A percentile compares a stretch with the other conserved stretches of the same genome.
These are phyloP conservation scores for Hippocampus mohnikei DNA, from an alignment of 2,113 vertebrate species.

Conservation along the genomic window DNA sequence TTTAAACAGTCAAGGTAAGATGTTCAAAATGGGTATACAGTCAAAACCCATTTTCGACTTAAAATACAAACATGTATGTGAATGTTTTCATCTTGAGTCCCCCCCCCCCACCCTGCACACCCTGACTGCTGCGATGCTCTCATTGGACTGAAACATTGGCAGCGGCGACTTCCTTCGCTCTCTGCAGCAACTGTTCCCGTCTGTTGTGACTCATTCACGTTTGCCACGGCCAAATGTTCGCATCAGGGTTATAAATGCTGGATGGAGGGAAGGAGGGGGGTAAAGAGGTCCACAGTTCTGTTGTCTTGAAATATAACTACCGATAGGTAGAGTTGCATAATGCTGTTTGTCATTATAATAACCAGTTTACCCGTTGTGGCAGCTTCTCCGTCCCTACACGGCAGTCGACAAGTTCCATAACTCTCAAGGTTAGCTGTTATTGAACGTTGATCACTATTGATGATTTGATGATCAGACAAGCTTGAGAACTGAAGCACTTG, in stretches of 20 bases:
- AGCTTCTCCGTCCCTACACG: too few species aligned
- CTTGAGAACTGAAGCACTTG: background rate
- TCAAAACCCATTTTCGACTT: background rate
- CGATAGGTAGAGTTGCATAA: background rate
- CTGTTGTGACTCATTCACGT: slow-evolving; percentile 60
- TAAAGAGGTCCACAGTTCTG: background rate
- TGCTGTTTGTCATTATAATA: background rate
- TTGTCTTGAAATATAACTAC: background rate
- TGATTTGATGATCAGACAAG: background rate
- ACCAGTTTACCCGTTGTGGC: background rate
- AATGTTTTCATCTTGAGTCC: slow-evolving; percentile 46
- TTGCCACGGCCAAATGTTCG: slow-evolving; percentile 50
- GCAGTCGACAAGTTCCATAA: too few species aligned
- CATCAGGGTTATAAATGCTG: slow-evolving; percentile 9
- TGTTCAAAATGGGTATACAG: background rate
- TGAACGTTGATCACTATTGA: too few species aligned
- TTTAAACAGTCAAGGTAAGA: too few species aligned
- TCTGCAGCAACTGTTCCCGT: slow-evolving; percentile 57
- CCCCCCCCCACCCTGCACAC: slow-evolving; percentile 4
- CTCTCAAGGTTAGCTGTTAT: too few species aligned
- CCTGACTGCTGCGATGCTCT: slow-evolving; percentile 47
- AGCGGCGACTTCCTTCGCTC: slow-evolving; percentile 16
- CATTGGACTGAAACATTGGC: slow-evolving; percentile 47
- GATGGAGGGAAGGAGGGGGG: background rate
- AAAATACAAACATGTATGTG: background rate